A percentile compares a stretch with the other conserved stretches of the same genome.
phyloP scores from a whole-genome alignment of 2,888 invertebrate genomes.

The Ephialtes manifestator region DNA sequence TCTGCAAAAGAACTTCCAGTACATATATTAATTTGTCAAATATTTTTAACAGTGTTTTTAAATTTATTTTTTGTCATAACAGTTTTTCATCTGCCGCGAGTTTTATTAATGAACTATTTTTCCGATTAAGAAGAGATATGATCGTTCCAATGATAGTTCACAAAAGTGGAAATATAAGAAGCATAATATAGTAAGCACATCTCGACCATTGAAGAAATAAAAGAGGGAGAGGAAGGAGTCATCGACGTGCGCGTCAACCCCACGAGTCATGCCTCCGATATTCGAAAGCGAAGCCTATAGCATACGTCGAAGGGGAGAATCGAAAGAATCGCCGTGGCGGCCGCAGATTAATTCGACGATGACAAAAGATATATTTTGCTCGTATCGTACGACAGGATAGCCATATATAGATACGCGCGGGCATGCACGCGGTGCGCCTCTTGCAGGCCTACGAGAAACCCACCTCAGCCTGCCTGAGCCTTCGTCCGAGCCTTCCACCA shows the following conservation, averaged over 20 bases:
- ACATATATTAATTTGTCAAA: no score
- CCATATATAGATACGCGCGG: slow-evolving; percentile 10
- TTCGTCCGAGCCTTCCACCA: slow-evolving; percentile 61
- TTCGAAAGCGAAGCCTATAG: background rate
- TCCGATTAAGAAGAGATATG: background rate
- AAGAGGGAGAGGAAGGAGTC: background rate
- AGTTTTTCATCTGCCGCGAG: no score
- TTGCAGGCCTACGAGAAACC: slow-evolving; percentile 70
- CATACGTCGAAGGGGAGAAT: slow-evolving; percentile 19
- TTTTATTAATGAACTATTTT: no score
- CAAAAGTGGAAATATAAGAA: background rate
- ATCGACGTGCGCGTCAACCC: slow-evolving; percentile 17
- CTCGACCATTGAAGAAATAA: background rate
- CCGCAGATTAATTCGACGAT: slow-evolving; percentile 78
- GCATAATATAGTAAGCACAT: background rate
- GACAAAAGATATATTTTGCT: slow-evolving; percentile 69
- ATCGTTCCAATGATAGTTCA: background rate
- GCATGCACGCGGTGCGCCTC: slow-evolving; percentile 60
- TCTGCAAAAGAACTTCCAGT: no score
- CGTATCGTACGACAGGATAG: slow-evolving; percentile 14
- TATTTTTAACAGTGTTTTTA: no score
- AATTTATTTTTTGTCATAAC: no score
- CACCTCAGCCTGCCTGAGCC: slow-evolving; percentile 65
- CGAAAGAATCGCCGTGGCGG: slow-evolving; percentile 32
- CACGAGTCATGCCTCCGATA: background rate